These are phyloP conservation scores for Protosalanx chinensis DNA, from an alignment of 2,797 vertebrate genomes.

Conservation along the genomic window DNA sequence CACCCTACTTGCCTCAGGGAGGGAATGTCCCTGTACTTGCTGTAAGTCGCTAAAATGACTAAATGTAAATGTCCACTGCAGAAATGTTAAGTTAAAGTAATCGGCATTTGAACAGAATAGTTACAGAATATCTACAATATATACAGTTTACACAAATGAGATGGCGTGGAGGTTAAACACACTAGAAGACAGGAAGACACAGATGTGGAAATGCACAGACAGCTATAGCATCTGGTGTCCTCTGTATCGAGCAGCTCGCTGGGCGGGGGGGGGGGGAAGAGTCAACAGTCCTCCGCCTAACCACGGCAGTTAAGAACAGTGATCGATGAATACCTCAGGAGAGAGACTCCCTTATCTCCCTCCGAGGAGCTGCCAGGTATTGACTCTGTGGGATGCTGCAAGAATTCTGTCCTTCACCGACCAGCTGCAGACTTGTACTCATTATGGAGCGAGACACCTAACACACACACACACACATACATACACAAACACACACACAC, in stretches of 20 bases:
- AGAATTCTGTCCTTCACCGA: slow-evolving; percentile 13
- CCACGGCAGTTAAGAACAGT: slow-evolving; percentile 10
- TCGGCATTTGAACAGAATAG: not conserved
- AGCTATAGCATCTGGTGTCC: not conserved
- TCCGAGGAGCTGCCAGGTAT: slow-evolving; percentile 1
- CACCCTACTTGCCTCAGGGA: too few species aligned
- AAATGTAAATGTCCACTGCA: too few species aligned
- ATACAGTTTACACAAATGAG: not conserved
- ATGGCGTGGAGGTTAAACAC: not conserved
- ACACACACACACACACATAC: too few species aligned
- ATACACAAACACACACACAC: too few species aligned
- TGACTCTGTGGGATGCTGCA: slow-evolving; percentile 10
- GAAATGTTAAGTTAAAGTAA: too few species aligned
- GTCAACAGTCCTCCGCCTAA: slow-evolving; percentile 1
- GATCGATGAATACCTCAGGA: slow-evolving; percentile 11
- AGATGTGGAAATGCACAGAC: not conserved
- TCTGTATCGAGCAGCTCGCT: not conserved
- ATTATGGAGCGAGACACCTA: not conserved
- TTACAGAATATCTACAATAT: not conserved
- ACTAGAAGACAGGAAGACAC: not conserved
- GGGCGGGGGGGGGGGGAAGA: not conserved
- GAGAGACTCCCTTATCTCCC: slow-evolving; percentile 7
- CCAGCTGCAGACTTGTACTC: not conserved
- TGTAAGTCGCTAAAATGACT: too few species aligned
- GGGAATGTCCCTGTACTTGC: too few species aligned